Evolutionary conservation across 2,797 vertebrate species (phyloP), one percentile per base, ranked within the genome.

Genomic region (Oceanodroma leucorhoa): DNA sequence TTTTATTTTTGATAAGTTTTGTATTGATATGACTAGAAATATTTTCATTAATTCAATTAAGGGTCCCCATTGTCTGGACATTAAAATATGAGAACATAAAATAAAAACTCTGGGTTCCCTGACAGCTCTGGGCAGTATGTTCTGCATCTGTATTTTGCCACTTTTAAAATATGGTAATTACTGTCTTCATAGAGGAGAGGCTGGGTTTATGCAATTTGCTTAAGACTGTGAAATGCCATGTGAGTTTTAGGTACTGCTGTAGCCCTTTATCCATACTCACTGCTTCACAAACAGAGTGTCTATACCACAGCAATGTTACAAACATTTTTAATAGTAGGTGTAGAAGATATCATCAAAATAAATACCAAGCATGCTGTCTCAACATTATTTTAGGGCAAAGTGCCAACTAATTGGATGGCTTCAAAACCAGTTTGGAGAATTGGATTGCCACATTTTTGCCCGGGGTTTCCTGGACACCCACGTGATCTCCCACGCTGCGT

Each of bases 401-500:
- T 48, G 69, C 38, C 87, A 89, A 14, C 3, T 6, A 50, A 38
- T 32, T 38, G 11, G 17, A 69, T 55, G 70, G 36, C 30, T 46
- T 69, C 17, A 83, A 79, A 96, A 40, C 29, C 50, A 34, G 46
- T 70, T 83, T 57, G 57, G 79, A 71, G 77, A 87, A 50, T 45
- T 50, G 41, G 48, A 83, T 93, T 88, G 72, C 65, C 69, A 83
- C 82, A 64, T 55, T 89, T 87, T 69, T 69, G 36, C 72, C 53
- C 0, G 4, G 54, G n/a, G 58, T 78, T 93, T 93, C 45, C 85
- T 65, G 65, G 65, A 41, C 76, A 43, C 34, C 64, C 75, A 26
- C 1, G 1, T 92, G 88, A 41, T 55, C 12, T 45, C 45, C 46
- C 30, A n/a, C 0, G 0, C 64, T 58, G 34, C 43, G 0, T 4